phyloP scores from a whole-genome alignment of 2,113 vertebrate species.

The Rattus norvegicus region GRCr8 NC_086023.1:101958001-101958500 shows the following conservation, averaged over 20 bases:
- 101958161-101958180: neutral
- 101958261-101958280: neutral
- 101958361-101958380: constrained; percentile 25
- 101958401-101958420: neutral
- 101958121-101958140: neutral
- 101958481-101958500: neutral
- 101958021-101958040: constrained; percentile 20
- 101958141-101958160: neutral
- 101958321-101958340: neutral
- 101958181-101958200: fast-evolving
- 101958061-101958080: neutral
- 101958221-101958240: neutral
- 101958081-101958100: neutral
- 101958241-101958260: neutral
- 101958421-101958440: neutral
- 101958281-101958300: neutral
- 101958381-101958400: constrained; percentile 31
- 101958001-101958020: constrained; percentile 37
- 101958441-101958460: neutral
- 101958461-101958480: neutral
- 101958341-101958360: neutral
- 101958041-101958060: constrained; percentile 37
- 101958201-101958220: neutral
- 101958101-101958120: neutral
- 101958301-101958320: neutral